A percentile compares a stretch with the other conserved stretches of the same genome.
phyloP scores from a whole-genome alignment of 1,140 invertebrate species.

The Zaprionus vittiger region DNA sequence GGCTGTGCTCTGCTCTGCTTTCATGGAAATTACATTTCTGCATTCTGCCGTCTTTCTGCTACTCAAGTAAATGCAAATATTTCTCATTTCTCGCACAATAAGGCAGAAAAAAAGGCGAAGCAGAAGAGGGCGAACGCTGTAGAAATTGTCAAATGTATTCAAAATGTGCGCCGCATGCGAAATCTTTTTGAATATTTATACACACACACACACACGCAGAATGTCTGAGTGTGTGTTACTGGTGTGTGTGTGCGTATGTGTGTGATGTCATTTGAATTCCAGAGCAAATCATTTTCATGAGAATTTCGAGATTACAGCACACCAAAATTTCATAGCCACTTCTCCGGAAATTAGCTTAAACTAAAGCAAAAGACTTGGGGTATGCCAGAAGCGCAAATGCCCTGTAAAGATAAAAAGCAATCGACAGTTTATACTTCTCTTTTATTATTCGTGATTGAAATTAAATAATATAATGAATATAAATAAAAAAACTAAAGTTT shows the following conservation, averaged over 20 bases:
- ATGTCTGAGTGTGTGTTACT: not conserved
- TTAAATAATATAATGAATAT: no score
- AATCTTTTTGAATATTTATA: constrained; percentile 81
- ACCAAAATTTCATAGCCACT: constrained; percentile 43
- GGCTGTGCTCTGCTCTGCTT: constrained; percentile 34
- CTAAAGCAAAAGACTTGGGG: not conserved
- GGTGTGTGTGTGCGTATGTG: constrained; percentile 16
- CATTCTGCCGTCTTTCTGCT: constrained; percentile 68
- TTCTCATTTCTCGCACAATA: constrained; percentile 77
- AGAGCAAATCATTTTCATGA: constrained; percentile 41
- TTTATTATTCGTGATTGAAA: no score
- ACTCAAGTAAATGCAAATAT: constrained; percentile 83
- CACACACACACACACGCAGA: constrained; percentile 25
- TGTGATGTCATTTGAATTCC: constrained; percentile 42
- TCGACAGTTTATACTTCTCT: not conserved
- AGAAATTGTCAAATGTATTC: constrained; percentile 82
- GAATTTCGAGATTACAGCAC: constrained; percentile 46
- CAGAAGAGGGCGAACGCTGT: not conserved
- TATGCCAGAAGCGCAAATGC: not conserved
- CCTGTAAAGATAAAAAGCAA: not conserved
- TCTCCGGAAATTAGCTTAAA: constrained; percentile 40
- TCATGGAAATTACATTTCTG: constrained; percentile 83
- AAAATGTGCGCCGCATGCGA: constrained; percentile 80
- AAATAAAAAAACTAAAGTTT: no score
- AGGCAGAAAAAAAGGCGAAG: constrained; percentile 15